Base-by-base conservation (phyloP, 2,113 vertebrate species). In the Coturnix japonica region DNA sequence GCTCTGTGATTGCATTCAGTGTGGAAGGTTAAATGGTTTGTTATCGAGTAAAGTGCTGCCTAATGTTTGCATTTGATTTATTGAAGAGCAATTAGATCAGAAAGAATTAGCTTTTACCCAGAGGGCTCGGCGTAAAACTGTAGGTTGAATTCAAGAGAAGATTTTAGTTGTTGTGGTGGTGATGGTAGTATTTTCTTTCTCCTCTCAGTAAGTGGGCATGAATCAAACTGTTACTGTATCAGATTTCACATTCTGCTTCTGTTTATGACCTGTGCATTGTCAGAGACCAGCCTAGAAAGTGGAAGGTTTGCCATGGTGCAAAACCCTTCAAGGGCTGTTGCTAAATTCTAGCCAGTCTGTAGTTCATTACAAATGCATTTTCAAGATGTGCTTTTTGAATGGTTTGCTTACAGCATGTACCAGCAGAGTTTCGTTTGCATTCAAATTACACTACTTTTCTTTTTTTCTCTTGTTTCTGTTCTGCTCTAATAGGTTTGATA, bases 201-300 rank as follows among this genome's bases (percentile, higher is more conserved):
- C 4, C 0, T 0, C 41, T 7, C 33, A 4, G 1, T 71, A 74
- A 43, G 18, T 13, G 15, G 23, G 14, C 12, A 8, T 22, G 9
- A 74, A 25, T 85, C 30, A 63, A 41, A 37, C 28, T 37, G 8
- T 14, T 83, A 21, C 33, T 30, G 13, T 5, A 21, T 26, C 2
- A 3, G 13, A 23, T 56, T 75, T 25, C 4, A 1, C 20, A 3
- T 35, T 9, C 9, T 84, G 35, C 54, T 75, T 87, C 70, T 76
- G 19, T 31, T 46, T 37, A 2, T 33, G 35, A 31, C 4, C 1
- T 13, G 6, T 53, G 25, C 43, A 11, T n/a, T 14, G 5, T 30
- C 2, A 28, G 39, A 35, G 70, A 28, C 22, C 60, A 41, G n/a
- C 7, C 20, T 83, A 57, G 39, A 30, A 44, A 37, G 31, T 18